These are phyloP conservation scores for Misgurnus anguillicaudatus DNA, from an alignment of 2,113 vertebrate species.

Conservation along the genomic window DNA sequence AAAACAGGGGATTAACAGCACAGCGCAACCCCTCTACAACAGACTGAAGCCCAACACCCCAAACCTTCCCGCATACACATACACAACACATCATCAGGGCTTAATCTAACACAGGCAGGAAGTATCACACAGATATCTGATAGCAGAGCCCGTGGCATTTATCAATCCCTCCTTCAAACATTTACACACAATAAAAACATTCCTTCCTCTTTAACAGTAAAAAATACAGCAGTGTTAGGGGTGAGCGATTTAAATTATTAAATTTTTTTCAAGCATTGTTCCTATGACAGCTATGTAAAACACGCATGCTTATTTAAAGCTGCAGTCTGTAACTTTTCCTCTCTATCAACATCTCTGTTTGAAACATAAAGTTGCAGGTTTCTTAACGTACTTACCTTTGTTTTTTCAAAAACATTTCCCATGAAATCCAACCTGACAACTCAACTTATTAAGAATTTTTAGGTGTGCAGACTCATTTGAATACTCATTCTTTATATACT, in stretches of 20 bases:
- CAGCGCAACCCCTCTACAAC: conserved; percentile 45
- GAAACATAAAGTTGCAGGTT: too few relatives aligned
- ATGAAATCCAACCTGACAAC: too few relatives aligned
- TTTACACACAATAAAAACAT: conserved; percentile 30
- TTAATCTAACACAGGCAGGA: conserved; percentile 28
- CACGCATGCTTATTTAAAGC: too few relatives aligned
- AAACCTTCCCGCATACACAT: background rate
- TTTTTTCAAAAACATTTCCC: too few relatives aligned
- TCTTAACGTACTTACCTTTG: too few relatives aligned
- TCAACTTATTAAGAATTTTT: too few relatives aligned
- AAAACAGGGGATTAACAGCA: conserved; percentile 57
- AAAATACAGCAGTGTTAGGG: conserved; percentile 1
- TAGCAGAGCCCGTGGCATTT: conserved; percentile 25
- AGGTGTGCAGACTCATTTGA: too few relatives aligned
- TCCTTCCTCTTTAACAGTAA: conserved; percentile 38
- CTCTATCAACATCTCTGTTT: too few relatives aligned
- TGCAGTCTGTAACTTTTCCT: too few relatives aligned
- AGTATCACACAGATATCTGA: conserved; percentile 45
- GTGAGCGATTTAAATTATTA: background rate
- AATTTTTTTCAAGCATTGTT: background rate
- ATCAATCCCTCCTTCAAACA: conserved; percentile 42
- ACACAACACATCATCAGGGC: conserved; percentile 6
- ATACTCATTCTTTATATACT: too few relatives aligned
- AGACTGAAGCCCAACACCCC: conserved; percentile 38
- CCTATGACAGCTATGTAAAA: too few relatives aligned